A percentile compares a stretch with the other conserved stretches of the same genome.
These are phyloP conservation scores for Phenganax stokvisi DNA, from an alignment of 92 coral and sea anemone species.

Conservation along the genomic window DNA sequence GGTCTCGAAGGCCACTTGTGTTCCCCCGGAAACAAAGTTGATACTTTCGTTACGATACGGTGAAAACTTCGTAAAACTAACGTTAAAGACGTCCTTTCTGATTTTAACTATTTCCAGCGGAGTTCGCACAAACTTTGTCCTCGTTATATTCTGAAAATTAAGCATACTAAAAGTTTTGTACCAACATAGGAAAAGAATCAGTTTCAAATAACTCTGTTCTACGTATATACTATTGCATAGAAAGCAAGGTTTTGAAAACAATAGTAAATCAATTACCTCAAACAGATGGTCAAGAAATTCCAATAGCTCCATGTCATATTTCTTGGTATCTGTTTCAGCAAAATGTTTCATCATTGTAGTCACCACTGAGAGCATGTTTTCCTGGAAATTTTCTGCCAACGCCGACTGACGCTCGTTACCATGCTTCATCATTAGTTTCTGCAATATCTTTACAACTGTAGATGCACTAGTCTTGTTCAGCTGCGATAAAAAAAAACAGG, in stretches of 20 bases:
- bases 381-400: not conserved
- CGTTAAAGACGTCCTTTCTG: not conserved
- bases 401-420: not conserved
- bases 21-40: not conserved
- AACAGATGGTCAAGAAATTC: not conserved
- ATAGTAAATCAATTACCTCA: not conserved
- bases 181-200: not conserved
- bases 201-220: not conserved
- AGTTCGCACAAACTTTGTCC: conserved; percentile 9
- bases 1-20: not conserved
- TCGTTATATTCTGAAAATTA: not conserved
- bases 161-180: not conserved
- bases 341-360: not conserved
- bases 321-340: not conserved
- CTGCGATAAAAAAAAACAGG: not conserved
- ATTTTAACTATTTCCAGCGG: not conserved
- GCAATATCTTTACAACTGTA: not conserved
- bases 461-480: conserved; percentile 7
- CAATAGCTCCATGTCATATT: conserved; percentile 16
- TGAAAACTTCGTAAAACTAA: conserved; percentile 5
- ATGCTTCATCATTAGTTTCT: not conserved
- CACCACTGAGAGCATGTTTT: conserved; percentile 8
- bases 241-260: not conserved
- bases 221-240: not conserved
- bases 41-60: not conserved